phyloP scores from a whole-genome alignment of 2,113 vertebrate species.

The Typhlomys cinereus region DNA sequence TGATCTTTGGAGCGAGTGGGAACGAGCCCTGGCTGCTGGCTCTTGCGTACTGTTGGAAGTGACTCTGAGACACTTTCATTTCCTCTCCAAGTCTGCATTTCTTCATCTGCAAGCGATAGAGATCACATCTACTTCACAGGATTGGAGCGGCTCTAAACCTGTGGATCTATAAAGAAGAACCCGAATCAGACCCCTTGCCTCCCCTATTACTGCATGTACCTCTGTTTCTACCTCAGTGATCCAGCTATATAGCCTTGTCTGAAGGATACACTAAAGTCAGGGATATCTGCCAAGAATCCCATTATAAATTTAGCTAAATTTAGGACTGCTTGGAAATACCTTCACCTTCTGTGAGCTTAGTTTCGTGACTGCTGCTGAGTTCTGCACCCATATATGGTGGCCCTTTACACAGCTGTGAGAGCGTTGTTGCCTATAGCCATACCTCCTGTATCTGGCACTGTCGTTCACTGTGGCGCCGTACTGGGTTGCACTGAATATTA shows the following conservation, averaged over 20 bases:
- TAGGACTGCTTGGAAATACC: constrained; percentile 21
- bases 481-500: not conserved
- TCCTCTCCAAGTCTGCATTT: not conserved
- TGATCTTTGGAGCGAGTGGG: not conserved
- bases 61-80: not conserved
- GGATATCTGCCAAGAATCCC: not conserved
- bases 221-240: not conserved
- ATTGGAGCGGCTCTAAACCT: not conserved
- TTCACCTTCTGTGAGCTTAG: not conserved
- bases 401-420: not conserved
- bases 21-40: not conserved
- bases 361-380: not conserved
- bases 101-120: not conserved
- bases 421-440: not conserved
- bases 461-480: not conserved
- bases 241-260: not conserved
- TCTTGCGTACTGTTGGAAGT: not conserved
- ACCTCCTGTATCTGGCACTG: not conserved
- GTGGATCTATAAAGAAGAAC: not conserved
- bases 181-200: rapidly evolving
- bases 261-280: not conserved
- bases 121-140: not conserved
- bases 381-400: not conserved
- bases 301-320: constrained; percentile 42
- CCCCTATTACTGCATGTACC: not conserved